These are phyloP conservation scores for Podilymbus podiceps DNA, from an alignment of 2,113 vertebrate species.

Conservation along the genomic window DNA sequence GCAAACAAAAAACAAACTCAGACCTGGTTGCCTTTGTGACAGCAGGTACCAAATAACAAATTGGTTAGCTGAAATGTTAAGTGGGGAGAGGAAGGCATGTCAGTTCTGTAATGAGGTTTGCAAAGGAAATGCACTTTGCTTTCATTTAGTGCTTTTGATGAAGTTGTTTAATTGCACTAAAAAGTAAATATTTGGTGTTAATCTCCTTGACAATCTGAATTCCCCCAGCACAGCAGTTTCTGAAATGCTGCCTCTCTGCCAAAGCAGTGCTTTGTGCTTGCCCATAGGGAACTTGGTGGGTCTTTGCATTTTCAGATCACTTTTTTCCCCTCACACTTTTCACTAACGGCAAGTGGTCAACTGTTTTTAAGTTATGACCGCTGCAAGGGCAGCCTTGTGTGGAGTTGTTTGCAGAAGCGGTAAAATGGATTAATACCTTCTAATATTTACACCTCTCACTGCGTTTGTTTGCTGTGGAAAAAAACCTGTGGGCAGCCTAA, in stretches of 20 bases:
- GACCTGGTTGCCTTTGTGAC: background rate
- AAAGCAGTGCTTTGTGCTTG: accelerated
- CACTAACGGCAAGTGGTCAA: background rate
- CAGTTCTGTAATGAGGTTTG: background rate
- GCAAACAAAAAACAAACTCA: background rate
- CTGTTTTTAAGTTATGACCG: background rate
- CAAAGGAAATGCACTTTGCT: background rate
- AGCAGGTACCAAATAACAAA: background rate
- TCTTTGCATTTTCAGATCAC: background rate
- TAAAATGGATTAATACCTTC: background rate
- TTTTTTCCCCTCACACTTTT: background rate
- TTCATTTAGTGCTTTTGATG: background rate
- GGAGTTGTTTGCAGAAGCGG: background rate
- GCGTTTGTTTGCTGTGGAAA: accelerated
- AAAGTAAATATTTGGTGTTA: conserved; percentile 34
- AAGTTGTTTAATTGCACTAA: background rate
- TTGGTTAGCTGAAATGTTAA: background rate
- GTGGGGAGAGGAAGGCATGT: background rate
- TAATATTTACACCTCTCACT: background rate
- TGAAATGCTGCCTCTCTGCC: accelerated
- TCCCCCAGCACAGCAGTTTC: background rate
- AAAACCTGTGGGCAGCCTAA: background rate
- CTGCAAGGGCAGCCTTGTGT: background rate
- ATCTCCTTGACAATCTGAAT: background rate
- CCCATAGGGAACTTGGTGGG: accelerated